These are phyloP conservation scores for Cephalopachus bancanus DNA, from an alignment of 2,797 vertebrate genomes.

Conservation along the genomic window DNA sequence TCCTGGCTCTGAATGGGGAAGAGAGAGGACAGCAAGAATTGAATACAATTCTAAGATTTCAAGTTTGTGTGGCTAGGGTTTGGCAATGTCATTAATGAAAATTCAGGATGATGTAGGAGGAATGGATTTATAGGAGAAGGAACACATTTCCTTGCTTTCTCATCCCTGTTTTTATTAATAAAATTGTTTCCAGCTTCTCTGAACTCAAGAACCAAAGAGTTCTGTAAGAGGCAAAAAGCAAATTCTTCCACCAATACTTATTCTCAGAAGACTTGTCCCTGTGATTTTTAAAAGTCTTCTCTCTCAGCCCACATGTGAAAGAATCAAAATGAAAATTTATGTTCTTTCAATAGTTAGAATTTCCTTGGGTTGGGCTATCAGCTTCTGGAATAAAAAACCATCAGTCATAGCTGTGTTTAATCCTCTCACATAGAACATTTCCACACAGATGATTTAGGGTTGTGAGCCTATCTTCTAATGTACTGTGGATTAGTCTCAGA, in stretches of 20 bases:
- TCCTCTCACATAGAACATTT: not conserved
- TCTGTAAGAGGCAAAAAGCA: conserved; percentile 57
- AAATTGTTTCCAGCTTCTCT: conserved; percentile 79
- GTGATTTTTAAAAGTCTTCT: conserved; percentile 55
- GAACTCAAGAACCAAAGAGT: conserved; percentile 69
- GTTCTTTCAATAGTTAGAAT: conserved; percentile 32
- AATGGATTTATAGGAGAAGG: conserved; percentile 60
- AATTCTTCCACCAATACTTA: conserved; percentile 69
- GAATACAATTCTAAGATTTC: conserved; percentile 6
- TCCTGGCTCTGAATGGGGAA: not conserved
- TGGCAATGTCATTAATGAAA: conserved; percentile 55
- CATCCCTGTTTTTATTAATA: conserved; percentile 70
- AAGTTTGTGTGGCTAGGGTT: conserved; percentile 27
- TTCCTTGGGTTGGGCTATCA: conserved; percentile 52
- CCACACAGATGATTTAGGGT: not conserved
- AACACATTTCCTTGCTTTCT: conserved; percentile 66
- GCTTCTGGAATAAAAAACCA: not conserved
- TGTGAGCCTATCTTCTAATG: not conserved
- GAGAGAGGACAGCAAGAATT: not conserved
- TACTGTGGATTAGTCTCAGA: not conserved
- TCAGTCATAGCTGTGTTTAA: not conserved
- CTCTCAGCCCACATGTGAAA: not conserved
- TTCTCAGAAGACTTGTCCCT: conserved; percentile 64
- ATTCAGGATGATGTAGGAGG: conserved; percentile 61
- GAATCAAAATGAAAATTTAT: conserved; percentile 12